Evolutionary conservation across 1,140 invertebrate species (phyloP), one percentile per base, ranked within the genome.

Genomic region (Drosophila elegans): DNA sequence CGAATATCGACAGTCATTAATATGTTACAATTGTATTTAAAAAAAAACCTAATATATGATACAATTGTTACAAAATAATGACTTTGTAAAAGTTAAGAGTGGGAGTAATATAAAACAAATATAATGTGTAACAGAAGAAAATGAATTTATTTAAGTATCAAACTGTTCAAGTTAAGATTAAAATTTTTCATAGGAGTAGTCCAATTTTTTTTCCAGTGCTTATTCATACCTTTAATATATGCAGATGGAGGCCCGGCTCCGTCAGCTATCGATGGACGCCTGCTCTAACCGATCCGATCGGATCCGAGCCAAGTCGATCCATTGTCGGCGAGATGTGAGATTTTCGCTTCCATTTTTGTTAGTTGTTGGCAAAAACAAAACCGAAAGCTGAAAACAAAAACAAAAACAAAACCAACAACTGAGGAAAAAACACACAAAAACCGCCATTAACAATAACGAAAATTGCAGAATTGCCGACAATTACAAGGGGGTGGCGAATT

Each of bases 391-490:
- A 34, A 51, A 51, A 51, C 34, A 3, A 51, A 39, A 52, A 59
- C 11, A 60, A 44, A 38, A 45, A 44, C 34, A 21, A 57, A 63
- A 39, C n/a, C 49, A 38, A 48, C 62, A 79, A 45, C 72, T 56
- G 36, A 55, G 68, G 62, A 44, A 63, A 48, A 59, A 45, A 62
- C 59, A 56, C 27, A 49, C 39, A 29, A 76, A 78, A 62, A 64
- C 48, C 67, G 59, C 53, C 57, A 63, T 76, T 81, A 85, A 80
- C 80, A 84, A 85, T 73, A 78, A 78, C 69, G 79, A 75, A 88
- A 82, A 82, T 79, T 86, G 45, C 82, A 49, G 83, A 82, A 88
- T 88, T 86, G 83, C 75, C 79, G 56, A 78, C 82, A 88, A 86
- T 86, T 85, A 83, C 76, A 51, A 51, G 48, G 48, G 48, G 48